Percentiles rank a stretch among this genome's conserved stretches.
phyloP scores from a whole-genome alignment of 2,888 invertebrate genomes.

The Lithophane socia region DNA sequence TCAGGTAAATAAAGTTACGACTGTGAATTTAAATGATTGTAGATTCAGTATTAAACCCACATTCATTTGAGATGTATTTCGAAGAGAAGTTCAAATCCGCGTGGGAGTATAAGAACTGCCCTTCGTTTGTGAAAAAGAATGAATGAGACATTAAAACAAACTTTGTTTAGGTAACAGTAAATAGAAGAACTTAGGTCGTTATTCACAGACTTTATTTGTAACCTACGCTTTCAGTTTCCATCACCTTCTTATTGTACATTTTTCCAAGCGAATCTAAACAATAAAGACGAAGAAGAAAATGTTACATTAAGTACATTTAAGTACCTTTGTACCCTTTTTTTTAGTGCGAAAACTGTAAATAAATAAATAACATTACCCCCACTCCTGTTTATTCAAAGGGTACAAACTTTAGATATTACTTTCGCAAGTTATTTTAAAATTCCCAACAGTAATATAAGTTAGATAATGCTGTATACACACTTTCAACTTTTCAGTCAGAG shows the following conservation, averaged over 20 bases:
- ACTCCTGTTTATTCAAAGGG: constrained; percentile 49
- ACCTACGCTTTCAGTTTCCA: constrained; percentile 24
- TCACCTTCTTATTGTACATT: constrained; percentile 5
- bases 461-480: constrained; percentile 30
- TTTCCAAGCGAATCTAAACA: constrained; percentile 12
- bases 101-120: background rate
- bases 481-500: constrained; percentile 23
- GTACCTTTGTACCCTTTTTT: no score
- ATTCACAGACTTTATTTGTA: constrained; percentile 11
- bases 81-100: background rate
- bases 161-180: background rate
- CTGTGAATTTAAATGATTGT: background rate
- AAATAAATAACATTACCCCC: constrained; percentile 22
- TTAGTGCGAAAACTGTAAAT: no score
- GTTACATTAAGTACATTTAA: background rate
- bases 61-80: background rate
- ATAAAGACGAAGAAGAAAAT: constrained; percentile 45
- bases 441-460: constrained; percentile 48
- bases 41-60: background rate
- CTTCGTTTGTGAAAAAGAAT: background rate
- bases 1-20: constrained; percentile 18
- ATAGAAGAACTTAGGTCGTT: background rate
- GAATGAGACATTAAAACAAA: background rate
- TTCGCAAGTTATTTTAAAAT: constrained; percentile 50
- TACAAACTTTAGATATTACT: constrained; percentile 63